Evolutionary conservation across 1,140 invertebrate genomes (phyloP).

Genomic region (Schlechtendalia chinensis): DNA sequence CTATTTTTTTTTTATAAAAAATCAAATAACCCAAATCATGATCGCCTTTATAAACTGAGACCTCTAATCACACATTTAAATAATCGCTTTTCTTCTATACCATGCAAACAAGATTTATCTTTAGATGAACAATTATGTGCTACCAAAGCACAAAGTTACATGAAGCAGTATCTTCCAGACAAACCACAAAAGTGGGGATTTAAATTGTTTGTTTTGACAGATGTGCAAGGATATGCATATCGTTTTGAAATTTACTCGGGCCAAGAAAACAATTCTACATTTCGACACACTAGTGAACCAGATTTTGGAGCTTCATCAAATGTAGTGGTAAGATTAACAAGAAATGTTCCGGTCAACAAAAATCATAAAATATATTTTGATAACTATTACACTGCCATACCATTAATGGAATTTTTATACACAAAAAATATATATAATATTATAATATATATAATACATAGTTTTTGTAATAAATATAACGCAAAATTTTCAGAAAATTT

Average conservation of each 20-base stretch:
- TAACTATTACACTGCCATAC: slow-evolving; percentile 5
- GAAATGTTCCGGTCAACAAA: neutral
- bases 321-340: slow-evolving; percentile 29
- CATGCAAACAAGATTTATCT: slow-evolving; percentile 54
- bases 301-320: slow-evolving; percentile 28
- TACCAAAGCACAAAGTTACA: slow-evolving; percentile 54
- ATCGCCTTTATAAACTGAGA: slow-evolving; percentile 49
- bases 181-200: slow-evolving; percentile 56
- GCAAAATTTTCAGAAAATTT: too few species aligned
- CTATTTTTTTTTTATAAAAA: too few species aligned
- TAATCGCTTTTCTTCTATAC: slow-evolving; percentile 50
- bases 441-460: too few species aligned
- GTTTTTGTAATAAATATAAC: too few species aligned
- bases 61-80: slow-evolving; percentile 37
- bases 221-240: slow-evolving; percentile 53
- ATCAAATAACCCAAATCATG: neutral
- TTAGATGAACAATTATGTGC: too few species aligned
- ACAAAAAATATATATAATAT: slow-evolving; percentile 12
- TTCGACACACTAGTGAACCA: neutral
- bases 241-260: slow-evolving; percentile 55
- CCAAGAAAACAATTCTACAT: slow-evolving; percentile 52
- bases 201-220: slow-evolving; percentile 54
- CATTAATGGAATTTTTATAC: neutral
- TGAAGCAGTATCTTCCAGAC: slow-evolving; percentile 55
- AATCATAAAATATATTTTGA: too few species aligned